Evolutionary conservation across 2,888 invertebrate species (phyloP).

Genomic region (Apoderus coryli): DNA sequence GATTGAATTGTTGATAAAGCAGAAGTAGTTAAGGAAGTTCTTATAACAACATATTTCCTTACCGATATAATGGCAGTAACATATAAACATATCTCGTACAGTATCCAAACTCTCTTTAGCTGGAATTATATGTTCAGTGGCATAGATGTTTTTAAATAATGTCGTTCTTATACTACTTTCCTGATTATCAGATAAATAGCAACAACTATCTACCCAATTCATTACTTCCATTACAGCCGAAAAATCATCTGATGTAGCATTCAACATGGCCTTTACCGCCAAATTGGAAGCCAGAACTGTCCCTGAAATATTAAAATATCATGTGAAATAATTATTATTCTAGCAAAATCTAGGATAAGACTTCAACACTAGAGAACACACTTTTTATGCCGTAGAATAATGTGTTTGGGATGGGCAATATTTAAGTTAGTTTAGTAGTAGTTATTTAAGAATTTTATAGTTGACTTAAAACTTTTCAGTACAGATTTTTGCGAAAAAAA

Average conservation of each 20-base stretch:
- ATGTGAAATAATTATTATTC: slow-evolving; percentile 9
- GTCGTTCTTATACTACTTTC: slow-evolving; percentile 10
- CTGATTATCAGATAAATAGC: slow-evolving; percentile 13
- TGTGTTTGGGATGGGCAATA: no score
- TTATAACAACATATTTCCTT: no score
- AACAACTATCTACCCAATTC: slow-evolving; percentile 17
- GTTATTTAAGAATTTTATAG: no score
- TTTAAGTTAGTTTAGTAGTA: no score
- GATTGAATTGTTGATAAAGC: no score
- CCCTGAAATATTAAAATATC: slow-evolving; percentile 17
- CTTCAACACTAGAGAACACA: no score
- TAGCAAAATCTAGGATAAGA: no score
- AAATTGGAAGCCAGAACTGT: no score
- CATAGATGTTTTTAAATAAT: slow-evolving; percentile 13
- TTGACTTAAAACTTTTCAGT: no score
- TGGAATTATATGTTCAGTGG: slow-evolving; percentile 12
- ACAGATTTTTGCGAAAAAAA: no score
- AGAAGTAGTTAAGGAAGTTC: no score
- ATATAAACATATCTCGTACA: slow-evolving; percentile 15
- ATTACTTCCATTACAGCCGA: slow-evolving; percentile 15
- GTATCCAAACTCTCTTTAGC: slow-evolving; percentile 14
- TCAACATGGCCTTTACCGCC: slow-evolving; percentile 18
- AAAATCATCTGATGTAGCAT: slow-evolving; percentile 15
- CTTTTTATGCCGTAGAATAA: no score
- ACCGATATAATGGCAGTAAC: slow-evolving; percentile 14